phyloP scores from a whole-genome alignment of 2,797 vertebrate genomes.

The Emys orbicularis region DNA sequence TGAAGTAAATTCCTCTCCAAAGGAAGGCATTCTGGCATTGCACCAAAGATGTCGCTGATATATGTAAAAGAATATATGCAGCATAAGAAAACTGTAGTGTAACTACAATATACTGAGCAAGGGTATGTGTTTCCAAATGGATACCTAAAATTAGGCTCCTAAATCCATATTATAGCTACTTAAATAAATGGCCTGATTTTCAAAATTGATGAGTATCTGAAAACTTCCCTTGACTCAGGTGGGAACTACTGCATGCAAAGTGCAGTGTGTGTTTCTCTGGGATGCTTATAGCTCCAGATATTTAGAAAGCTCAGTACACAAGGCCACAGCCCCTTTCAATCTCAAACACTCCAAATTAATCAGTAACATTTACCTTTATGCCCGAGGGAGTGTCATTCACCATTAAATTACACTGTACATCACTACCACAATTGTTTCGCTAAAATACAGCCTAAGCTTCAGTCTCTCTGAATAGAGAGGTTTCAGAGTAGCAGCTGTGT shows the following conservation, averaged over 20 bases:
- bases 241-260: neutral
- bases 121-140: too few relatives aligned
- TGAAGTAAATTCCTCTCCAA: too few relatives aligned
- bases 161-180: neutral
- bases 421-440: neutral
- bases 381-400: fast-evolving
- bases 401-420: fast-evolving
- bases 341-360: slow-evolving; percentile 9
- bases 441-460: neutral
- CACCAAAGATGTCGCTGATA: too few relatives aligned
- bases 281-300: neutral
- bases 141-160: neutral
- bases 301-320: neutral
- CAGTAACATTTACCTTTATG: neutral
- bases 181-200: neutral
- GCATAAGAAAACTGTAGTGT: neutral
- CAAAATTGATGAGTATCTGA: neutral
- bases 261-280: neutral
- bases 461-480: neutral
- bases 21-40: too few relatives aligned
- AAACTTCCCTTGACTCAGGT: neutral
- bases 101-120: too few relatives aligned
- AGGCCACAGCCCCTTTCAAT: neutral
- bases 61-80: neutral
- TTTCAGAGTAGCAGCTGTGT: too few relatives aligned